Evolutionary conservation across 2,113 vertebrate species (phyloP).

Genomic region (Rhegmatorhina hoffmannsi): DNA sequence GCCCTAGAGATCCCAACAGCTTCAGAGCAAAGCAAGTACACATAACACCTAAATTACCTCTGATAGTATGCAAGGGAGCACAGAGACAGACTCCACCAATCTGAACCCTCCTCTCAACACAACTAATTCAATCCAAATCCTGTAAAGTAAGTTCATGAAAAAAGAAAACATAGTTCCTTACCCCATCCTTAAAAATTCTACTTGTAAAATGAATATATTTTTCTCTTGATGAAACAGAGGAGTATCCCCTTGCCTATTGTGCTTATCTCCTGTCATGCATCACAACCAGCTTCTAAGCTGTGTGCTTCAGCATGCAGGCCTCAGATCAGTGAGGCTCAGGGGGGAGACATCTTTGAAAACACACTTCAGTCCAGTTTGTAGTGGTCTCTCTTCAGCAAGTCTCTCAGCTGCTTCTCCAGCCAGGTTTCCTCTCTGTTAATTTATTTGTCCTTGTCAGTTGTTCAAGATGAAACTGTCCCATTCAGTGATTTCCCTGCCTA

Average conservation of each 20-base stretch:
- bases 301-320: not conserved
- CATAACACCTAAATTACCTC: not conserved
- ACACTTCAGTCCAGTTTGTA: not conserved
- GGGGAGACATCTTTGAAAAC: not conserved
- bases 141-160: not conserved
- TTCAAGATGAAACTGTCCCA: not conserved
- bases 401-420: not conserved
- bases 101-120: not conserved
- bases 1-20: not conserved
- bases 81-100: not conserved
- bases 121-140: not conserved
- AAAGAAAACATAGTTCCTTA: not conserved
- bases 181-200: not conserved
- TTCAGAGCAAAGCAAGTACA: not conserved
- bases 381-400: not conserved
- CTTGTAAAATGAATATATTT: not conserved
- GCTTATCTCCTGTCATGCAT: not conserved
- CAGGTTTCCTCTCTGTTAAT: not conserved
- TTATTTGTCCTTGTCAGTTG: not conserved
- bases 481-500: not conserved
- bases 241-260: not conserved
- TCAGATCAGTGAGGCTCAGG: not conserved
- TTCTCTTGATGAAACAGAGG: not conserved
- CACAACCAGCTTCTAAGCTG: not conserved
- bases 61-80: not conserved